Evolutionary conservation across 2,113 vertebrate species (phyloP), one percentile per base, ranked within the genome.

Genomic region (Rhea pennata): DNA sequence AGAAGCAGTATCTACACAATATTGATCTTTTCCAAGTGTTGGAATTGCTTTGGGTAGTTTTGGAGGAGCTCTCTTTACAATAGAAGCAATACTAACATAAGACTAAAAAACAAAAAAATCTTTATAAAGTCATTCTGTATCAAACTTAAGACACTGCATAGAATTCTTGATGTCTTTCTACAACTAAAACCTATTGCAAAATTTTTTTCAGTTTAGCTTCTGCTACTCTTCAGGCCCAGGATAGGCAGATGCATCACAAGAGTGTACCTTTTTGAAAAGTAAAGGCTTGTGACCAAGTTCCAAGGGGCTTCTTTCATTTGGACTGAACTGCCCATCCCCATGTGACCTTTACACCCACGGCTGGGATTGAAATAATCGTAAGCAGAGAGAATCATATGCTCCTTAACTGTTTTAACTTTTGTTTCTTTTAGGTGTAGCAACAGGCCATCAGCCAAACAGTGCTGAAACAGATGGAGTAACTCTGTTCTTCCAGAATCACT

Each of bases 1-100:
- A 94, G 76, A 95, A 95, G 81, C 21, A 93, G 23, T 8, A 92
- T 88, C 61, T 91, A 54, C 26, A 81, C 59, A 44, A 73, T 83
- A 93, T 39, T 72, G 65, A 91, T 91, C 81, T 88, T 88, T 12
- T 83, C 36, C 61, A 72, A 84, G 46, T 48, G 33, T n/a, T 92
- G 44, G n/a, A 48, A 92, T 86, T 84, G 23, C 40, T 86, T 39
- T 71, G 27, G 29, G 39, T 74, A 78, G 66, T 65, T 90, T 48
- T 78, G n/a, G 56, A 84, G n/a, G 20, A 74, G 39, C 31, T 82
- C 40, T 22, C 31, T 22, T 22, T 36, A 50, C 14, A 51, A 71
- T 15, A 56, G 54, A 56, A 56, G 14, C 26, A 56, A 56, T 5
- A 29, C 54, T 29, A 29, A 27, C 26, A 26, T 56, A 56, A 56